These are phyloP conservation scores for Crenichthys baileyi DNA, from an alignment of 2,797 vertebrate species.

Conservation along the genomic window DNA sequence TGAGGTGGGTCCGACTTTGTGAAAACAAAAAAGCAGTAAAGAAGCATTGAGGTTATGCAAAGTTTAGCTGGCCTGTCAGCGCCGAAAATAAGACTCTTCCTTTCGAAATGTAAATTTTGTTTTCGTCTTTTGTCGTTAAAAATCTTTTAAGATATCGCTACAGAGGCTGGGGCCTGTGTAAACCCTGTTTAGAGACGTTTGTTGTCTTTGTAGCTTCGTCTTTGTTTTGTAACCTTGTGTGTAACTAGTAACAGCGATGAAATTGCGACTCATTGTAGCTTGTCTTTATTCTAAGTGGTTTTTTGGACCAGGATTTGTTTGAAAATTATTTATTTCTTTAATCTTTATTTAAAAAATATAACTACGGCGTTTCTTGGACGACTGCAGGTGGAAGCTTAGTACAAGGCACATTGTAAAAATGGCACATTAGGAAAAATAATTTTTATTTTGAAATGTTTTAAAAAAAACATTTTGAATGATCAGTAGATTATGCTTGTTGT, in stretches of 20 bases:
- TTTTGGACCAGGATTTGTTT: not conserved
- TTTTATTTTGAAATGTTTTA: no score
- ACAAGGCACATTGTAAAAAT: not conserved
- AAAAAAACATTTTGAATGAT: no score
- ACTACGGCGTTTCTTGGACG: not conserved
- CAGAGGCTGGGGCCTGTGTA: not conserved
- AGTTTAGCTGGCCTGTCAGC: conserved; percentile 50
- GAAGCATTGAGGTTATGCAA: conserved; percentile 45
- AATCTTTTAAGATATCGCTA: not conserved
- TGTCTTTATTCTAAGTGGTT: not conserved
- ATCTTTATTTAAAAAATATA: not conserved
- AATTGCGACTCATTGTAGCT: not conserved
- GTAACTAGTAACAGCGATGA: not conserved
- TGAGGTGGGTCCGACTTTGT: conserved; percentile 41
- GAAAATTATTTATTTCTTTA: no score
- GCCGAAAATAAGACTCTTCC: not conserved
- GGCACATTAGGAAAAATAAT: not conserved
- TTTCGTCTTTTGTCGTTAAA: not conserved
- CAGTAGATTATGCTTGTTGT: no score
- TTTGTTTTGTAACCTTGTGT: conserved; percentile 60
- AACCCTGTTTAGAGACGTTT: not conserved
- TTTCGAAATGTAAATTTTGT: not conserved
- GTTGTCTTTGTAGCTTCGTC: conserved; percentile 24
- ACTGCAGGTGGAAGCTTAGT: not conserved
- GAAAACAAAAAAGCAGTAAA: conserved; percentile 51